Percentiles rank a stretch among this genome's conserved stretches.
Conservation (phyloP, 2,797 vertebrate species). For the Danio choprae region DNA sequence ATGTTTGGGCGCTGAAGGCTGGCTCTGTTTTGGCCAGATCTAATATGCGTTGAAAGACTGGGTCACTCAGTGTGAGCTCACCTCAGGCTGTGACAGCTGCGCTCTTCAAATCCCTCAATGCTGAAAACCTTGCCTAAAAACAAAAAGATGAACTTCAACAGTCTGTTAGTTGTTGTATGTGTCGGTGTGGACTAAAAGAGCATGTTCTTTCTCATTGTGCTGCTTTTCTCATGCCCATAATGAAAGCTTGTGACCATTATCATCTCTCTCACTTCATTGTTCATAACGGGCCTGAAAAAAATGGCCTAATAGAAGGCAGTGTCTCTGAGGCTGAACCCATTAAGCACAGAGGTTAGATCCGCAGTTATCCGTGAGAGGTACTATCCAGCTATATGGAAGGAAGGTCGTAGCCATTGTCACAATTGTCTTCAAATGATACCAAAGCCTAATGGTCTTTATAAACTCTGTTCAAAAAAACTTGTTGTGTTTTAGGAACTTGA, state of each 20-base stretch:
- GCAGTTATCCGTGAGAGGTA: background rate
- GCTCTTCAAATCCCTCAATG: slow-evolving; percentile 57
- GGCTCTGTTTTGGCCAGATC: slow-evolving; percentile 32
- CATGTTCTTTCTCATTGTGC: slow-evolving; percentile 29
- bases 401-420: slow-evolving; percentile 22
- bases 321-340: slow-evolving; percentile 44
- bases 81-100: slow-evolving; percentile 68
- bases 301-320: slow-evolving; percentile 13
- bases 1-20: slow-evolving; percentile 49
- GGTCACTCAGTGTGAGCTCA: slow-evolving; percentile 54
- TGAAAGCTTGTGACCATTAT: slow-evolving; percentile 29
- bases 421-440: slow-evolving; percentile 10
- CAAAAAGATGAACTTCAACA: slow-evolving; percentile 24
- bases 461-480: slow-evolving; percentile 5
- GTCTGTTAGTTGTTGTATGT: slow-evolving; percentile 16
- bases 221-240: slow-evolving; percentile 39
- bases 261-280: background rate
- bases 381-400: background rate
- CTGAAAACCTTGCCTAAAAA: slow-evolving; percentile 6
- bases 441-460: slow-evolving; percentile 14
- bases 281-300: slow-evolving; percentile 1
- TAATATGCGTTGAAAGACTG: slow-evolving; percentile 48
- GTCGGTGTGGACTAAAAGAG: background rate
- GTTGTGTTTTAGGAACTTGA: slow-evolving; percentile 87
- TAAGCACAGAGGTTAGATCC: slow-evolving; percentile 23